Conservation (phyloP, 2,113 vertebrate genomes). For the Prunella fulvescens region DNA sequence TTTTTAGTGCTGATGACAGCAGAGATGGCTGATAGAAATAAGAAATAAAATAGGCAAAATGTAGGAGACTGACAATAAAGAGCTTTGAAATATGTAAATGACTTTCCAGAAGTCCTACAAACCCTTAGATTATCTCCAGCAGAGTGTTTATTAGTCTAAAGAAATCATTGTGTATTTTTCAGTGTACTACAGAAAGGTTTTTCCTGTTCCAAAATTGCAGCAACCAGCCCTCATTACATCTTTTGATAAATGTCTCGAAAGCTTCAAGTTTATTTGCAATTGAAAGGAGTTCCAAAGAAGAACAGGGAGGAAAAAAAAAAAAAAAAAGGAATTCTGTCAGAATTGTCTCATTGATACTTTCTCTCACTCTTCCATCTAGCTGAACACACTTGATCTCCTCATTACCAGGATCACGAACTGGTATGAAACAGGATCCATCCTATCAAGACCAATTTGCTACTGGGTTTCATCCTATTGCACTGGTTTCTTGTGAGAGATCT, state of each 20-base stretch:
- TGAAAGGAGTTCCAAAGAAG: slow-evolving; percentile 10
- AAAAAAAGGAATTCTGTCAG: not conserved
- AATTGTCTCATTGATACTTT: not conserved
- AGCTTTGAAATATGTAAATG: not conserved
- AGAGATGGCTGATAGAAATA: not conserved
- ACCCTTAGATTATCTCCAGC: not conserved
- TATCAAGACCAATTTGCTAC: not conserved
- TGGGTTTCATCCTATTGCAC: not conserved
- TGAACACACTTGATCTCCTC: not conserved
- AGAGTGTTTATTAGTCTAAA: not conserved
- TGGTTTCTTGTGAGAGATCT: not conserved
- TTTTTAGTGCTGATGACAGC: not conserved
- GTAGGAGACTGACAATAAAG: not conserved
- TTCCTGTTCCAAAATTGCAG: not conserved
- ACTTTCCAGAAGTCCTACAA: slow-evolving; percentile 7
- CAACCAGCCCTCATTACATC: not conserved
- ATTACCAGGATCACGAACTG: not conserved
- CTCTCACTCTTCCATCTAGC: not conserved
- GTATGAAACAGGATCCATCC: not conserved
- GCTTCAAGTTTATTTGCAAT: not conserved
- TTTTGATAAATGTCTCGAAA: not conserved
- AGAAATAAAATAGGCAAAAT: slow-evolving; percentile 11
- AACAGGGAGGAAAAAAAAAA: not conserved
- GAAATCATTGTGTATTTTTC: not conserved
- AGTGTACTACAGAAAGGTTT: not conserved